Evolutionary conservation across 2,888 invertebrate genomes (phyloP), one percentile per base, ranked within the genome.

Genomic region (Hirtodrosophila confusa): DNA sequence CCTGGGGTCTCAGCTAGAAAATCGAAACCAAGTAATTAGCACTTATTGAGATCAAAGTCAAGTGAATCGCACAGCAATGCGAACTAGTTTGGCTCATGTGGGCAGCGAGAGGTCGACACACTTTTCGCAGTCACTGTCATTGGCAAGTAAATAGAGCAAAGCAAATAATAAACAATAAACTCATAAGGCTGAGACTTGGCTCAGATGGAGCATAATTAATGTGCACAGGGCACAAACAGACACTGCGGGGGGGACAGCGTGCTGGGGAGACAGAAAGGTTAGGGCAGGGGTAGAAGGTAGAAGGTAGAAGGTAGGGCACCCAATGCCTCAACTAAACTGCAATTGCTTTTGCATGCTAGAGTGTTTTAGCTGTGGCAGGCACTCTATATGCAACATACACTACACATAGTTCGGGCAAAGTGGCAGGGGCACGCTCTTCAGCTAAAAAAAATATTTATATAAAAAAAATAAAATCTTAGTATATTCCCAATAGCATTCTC

Each of bases 1-100:
- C 17, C 17, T 27, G n/a, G 1, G 17, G n/a, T 1, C 45, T 49
- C 41, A 44, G 51, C 47, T 68, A 54, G 35, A 77, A 73, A 84
- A 86, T 83, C 75, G 83, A 83, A 75, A 74, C 55, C 61, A 44
- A 63, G 68, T 79, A 79, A 84, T 88, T 86, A 75, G 69, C 86
- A 73, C 73, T 64, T 75, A 86, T 87, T 85, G 68, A 69, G 83
- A 80, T 83, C 84, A 88, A 86, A 88, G 88, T 84, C 88, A 83
- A 67, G 69, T 69, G 71, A 69, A 69, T 69, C 65, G 61, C 40
- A 37, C 27, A 54, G 50, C 74, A 68, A 63, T 50, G 62, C 65
- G 67, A 79, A 82, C 78, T 70, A 75, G 82, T 85, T 85, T 53
- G 12, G 36, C 60, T 45, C 53, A 65, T 63, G 80, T 84, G 86